Base-by-base conservation (phyloP, 2,888 invertebrate species). In the Brachynemurus nebulosus region DNA sequence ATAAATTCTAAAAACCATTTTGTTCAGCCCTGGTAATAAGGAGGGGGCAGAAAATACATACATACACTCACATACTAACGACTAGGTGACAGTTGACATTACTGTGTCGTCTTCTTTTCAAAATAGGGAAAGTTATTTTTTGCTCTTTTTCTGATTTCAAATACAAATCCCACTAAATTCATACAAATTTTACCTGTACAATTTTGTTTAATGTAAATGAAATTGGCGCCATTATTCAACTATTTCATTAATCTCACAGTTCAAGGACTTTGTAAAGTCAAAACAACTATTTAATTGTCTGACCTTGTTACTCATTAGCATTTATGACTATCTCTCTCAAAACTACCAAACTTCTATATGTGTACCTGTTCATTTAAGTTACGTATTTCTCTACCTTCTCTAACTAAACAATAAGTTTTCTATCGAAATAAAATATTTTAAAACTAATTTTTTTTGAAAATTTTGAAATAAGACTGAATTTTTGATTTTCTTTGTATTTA, bases 271-370 rank as follows among this genome's bases (percentile, higher is more conserved):
- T 4, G 9, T 30, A 14, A 6, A 30, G 30, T 30, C n/a, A 30
- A 37, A 37, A 12, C 17, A 37, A 37, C 18, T 18, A 37, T 37
- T 20, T 37, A 20, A 37, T 20, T 37, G 12, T 14, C 37, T 37
- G 37, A 37, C 37, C 37, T 37, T 37, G 37, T 20, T 37, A 20
- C 37, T 37, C 19, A 12, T 20, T 37, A 19, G 8, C 37, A 12
- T 20, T 37, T 9, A 18, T 37, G 12, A 14, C 30, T 30, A 30
- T 14, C 30, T 30, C 30, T 30, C 14, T 30, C 30, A 30, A 30
- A 14, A n/a, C 30, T 30, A 30, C n/a, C 30, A 14, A 30, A 11
- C 6, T 4, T 11, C 14, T 30, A 30, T 14, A 30, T 14, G n/a
- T n/a, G n/a, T n/a, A n/a, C n/a, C n/a, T n/a, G n/a, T n/a, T n/a